phyloP scores from a whole-genome alignment of 92 coral and sea anemone genomes.

The Micromussa lordhowensis region DNA sequence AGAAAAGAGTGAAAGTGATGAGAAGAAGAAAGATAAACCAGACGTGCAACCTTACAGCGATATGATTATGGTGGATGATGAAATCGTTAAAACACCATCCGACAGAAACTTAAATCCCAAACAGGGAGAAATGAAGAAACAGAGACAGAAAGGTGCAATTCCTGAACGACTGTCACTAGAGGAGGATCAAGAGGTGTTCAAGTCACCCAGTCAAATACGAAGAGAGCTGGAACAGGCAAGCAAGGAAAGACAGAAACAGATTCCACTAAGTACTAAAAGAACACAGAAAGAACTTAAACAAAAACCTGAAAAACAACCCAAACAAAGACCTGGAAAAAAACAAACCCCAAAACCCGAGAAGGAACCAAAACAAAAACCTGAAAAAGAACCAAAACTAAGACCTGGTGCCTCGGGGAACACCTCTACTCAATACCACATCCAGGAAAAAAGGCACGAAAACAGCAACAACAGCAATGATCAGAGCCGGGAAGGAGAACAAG shows the following conservation, averaged over 20 bases:
- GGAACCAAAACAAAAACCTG: conserved; percentile 9
- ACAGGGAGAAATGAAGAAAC: not conserved
- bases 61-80: conserved; percentile 25
- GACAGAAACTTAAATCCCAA: not conserved
- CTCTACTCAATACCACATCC: conserved; percentile 20
- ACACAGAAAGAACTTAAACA: not conserved
- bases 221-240: conserved; percentile 68
- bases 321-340: not conserved
- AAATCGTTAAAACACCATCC: conserved; percentile 3
- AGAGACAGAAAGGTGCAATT: not conserved
- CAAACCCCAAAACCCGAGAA: not conserved
- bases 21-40: not conserved
- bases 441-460: not conserved
- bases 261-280: not conserved
- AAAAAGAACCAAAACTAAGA: conserved; percentile 3
- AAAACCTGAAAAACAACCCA: not conserved
- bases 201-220: conserved; percentile 58
- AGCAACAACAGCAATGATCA: not conserved
- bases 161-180: not conserved
- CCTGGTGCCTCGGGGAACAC: not conserved
- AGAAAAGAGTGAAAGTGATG: not conserved
- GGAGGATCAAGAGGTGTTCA: conserved; percentile 24
- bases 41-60: conserved; percentile 1
- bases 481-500: conserved; percentile 17
- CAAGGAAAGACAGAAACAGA: not conserved